phyloP scores from a whole-genome alignment of 2,797 vertebrate genomes.

The Serranus cabrilla region DNA sequence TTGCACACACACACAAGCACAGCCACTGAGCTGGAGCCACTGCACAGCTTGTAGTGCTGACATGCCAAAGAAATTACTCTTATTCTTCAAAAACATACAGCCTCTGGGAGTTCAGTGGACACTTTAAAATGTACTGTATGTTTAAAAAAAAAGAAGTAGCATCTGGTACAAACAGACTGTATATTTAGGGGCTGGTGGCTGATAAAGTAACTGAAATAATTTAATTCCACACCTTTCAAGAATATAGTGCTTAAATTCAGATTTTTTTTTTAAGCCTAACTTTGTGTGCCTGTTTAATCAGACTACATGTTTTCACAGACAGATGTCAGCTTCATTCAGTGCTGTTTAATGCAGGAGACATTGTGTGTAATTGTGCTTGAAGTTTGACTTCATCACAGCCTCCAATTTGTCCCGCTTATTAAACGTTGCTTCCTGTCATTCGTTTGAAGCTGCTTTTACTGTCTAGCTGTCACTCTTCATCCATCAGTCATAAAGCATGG shows the following conservation, averaged over 20 bases:
- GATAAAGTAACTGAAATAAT: not conserved
- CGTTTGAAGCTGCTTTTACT: slow-evolving; percentile 19
- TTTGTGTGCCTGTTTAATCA: slow-evolving; percentile 5
- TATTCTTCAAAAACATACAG: slow-evolving; percentile 37
- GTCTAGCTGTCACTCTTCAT: slow-evolving; percentile 21
- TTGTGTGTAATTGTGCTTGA: slow-evolving; percentile 57
- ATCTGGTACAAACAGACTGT: slow-evolving; percentile 3
- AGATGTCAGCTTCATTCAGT: slow-evolving; percentile 49
- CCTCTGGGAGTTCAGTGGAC: slow-evolving; percentile 27
- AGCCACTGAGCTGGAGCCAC: slow-evolving; percentile 4
- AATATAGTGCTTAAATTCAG: not conserved
- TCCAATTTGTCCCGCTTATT: slow-evolving; percentile 52
- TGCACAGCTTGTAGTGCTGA: slow-evolving; percentile 57
- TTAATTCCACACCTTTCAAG: not conserved
- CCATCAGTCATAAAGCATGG: not conserved
- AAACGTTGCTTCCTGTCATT: slow-evolving; percentile 48
- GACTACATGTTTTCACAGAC: slow-evolving; percentile 23
- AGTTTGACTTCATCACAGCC: slow-evolving; percentile 44
- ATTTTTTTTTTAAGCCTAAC: slow-evolving; percentile 2
- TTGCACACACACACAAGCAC: slow-evolving; percentile 10
- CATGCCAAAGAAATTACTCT: slow-evolving; percentile 36
- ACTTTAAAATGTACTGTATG: slow-evolving; percentile 12
- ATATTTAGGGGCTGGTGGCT: not conserved
- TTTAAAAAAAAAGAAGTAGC: slow-evolving; percentile 9
- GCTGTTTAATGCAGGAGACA: slow-evolving; percentile 17